Evolutionary conservation across 2,888 invertebrate genomes (phyloP).

Genomic region (Acanthosepion pharaonis): DNA sequence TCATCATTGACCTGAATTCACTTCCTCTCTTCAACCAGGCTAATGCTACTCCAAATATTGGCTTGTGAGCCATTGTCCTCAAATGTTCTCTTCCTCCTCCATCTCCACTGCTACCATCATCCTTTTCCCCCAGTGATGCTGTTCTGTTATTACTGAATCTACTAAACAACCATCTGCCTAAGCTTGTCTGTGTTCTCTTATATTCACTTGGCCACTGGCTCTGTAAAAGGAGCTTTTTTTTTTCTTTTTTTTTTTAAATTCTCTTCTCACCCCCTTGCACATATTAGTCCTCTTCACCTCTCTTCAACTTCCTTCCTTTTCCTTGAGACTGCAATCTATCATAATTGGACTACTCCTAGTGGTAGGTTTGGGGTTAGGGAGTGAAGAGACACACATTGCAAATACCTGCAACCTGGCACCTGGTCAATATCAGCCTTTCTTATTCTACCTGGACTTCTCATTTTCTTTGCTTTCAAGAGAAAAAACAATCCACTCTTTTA

Average conservation of each 20-base stretch:
- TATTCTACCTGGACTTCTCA: constrained; percentile 9
- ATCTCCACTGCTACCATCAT: not conserved
- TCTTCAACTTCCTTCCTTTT: not conserved
- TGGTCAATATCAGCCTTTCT: constrained; percentile 6
- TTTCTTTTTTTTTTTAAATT: not conserved
- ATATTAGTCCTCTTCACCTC: not conserved
- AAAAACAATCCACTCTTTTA: not conserved
- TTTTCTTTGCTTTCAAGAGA: not conserved
- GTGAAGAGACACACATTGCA: not conserved
- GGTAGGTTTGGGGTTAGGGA: too few relatives aligned
- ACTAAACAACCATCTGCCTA: not conserved
- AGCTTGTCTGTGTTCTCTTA: not conserved
- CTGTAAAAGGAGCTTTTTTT: not conserved
- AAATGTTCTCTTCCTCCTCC: not conserved
- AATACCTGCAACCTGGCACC: constrained; percentile 33
- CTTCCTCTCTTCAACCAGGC: not conserved
- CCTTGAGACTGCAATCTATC: constrained; percentile 12
- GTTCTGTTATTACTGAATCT: not conserved
- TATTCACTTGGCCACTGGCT: not conserved
- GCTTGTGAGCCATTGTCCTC: constrained; percentile 1
- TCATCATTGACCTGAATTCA: not conserved
- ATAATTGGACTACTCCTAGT: constrained; percentile 10
- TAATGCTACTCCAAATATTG: not conserved
- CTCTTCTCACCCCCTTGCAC: not conserved
- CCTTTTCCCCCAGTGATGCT: not conserved